A percentile compares a stretch with the other conserved stretches of the same genome.
These are phyloP conservation scores for Pomatorhinus ruficollis DNA, from an alignment of 2,113 vertebrate species.

Conservation along the genomic window DNA sequence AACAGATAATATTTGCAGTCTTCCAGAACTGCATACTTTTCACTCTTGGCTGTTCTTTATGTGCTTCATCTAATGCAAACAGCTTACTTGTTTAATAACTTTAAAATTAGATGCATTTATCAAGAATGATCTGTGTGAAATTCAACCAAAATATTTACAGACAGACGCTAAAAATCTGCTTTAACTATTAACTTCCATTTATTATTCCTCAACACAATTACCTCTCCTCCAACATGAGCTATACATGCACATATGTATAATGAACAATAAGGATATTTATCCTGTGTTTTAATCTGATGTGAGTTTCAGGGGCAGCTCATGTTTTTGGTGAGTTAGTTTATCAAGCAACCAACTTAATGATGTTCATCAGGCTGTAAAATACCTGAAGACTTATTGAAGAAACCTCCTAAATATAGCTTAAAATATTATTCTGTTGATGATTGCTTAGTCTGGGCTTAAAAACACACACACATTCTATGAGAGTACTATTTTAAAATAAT, in stretches of 20 bases:
- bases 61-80: background rate
- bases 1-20: background rate
- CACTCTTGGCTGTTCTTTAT: background rate
- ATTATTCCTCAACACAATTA: background rate
- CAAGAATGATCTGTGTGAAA: background rate
- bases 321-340: background rate
- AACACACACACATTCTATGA: background rate
- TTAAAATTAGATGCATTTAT: conserved; percentile 16
- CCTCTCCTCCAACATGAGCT: background rate
- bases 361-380: background rate
- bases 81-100: conserved; percentile 5
- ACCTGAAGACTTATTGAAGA: background rate
- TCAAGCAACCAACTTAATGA: background rate
- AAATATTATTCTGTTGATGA: background rate
- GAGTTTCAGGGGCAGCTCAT: background rate
- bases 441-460: background rate
- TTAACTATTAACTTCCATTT: background rate
- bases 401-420: background rate
- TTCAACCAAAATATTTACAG: conserved; percentile 26
- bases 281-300: background rate
- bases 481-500: background rate
- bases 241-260: background rate
- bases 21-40: background rate
- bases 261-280: background rate
- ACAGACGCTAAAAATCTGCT: background rate